phyloP scores from a whole-genome alignment of 2,113 vertebrate genomes.

The Hyaena hyaena region DNA sequence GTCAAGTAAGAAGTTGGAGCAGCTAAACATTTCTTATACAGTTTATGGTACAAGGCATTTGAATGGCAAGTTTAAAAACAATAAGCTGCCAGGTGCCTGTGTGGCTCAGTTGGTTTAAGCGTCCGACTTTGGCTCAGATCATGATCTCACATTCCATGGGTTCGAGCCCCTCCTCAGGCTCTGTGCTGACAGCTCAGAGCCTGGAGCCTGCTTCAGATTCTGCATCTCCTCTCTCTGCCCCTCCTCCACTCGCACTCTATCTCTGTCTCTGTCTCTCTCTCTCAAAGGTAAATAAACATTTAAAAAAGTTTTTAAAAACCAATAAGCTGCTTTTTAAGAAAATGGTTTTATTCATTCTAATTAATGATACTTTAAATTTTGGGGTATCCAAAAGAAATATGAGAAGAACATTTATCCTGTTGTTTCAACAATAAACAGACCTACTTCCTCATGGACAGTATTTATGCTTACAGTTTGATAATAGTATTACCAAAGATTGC shows the following conservation, averaged over 20 bases:
- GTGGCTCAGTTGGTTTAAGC: too few relatives aligned
- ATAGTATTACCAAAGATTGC: conserved; percentile 54
- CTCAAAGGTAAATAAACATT: too few relatives aligned
- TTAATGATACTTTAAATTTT: background rate
- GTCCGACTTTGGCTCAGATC: too few relatives aligned
- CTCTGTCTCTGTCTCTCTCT: too few relatives aligned
- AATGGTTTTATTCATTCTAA: background rate
- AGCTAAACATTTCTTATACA: background rate
- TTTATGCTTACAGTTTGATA: background rate
- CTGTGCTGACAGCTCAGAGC: too few relatives aligned
- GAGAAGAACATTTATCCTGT: background rate
- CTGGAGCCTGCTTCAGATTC: too few relatives aligned
- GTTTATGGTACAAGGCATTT: background rate
- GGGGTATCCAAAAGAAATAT: background rate
- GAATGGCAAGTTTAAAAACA: background rate
- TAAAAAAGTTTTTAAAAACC: background rate
- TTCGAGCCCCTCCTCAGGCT: too few relatives aligned
- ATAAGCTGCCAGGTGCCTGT: background rate
- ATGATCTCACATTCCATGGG: too few relatives aligned
- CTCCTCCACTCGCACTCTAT: too few relatives aligned
- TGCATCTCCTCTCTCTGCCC: too few relatives aligned
- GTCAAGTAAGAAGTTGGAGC: too few relatives aligned
- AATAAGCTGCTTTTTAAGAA: background rate
- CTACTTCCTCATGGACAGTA: background rate
- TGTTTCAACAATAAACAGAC: background rate